A percentile compares a stretch with the other conserved stretches of the same genome.
These are phyloP conservation scores for Ephydatia muelleri DNA, from an alignment of 37 sponge, comb jelly and placozoan species.

Conservation along the genomic window DNA sequence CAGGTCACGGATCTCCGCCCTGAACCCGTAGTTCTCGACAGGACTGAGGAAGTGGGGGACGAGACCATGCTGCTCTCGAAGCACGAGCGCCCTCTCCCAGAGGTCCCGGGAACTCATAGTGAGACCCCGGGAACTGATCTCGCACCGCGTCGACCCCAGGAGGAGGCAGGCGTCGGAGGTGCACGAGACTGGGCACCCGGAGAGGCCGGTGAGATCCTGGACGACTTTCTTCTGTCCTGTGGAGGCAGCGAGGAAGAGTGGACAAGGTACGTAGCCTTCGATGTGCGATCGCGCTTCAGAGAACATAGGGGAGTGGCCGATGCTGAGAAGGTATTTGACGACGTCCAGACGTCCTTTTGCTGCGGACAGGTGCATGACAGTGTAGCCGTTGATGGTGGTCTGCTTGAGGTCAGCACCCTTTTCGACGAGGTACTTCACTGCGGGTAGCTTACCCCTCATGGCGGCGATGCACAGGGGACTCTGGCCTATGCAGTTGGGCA, in stretches of 20 bases:
- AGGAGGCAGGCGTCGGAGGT: slow-evolving; percentile 67
- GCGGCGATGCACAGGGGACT: slow-evolving; percentile 85
- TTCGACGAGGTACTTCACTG: slow-evolving; percentile 64
- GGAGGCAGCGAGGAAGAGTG: slow-evolving; percentile 82
- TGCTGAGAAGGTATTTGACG: slow-evolving; percentile 57
- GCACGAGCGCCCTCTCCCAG: slow-evolving; percentile 32
- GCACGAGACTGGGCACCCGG: slow-evolving; percentile 59
- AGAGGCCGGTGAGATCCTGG: slow-evolving; percentile 30
- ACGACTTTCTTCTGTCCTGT: slow-evolving; percentile 69
- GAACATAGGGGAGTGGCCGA: slow-evolving; percentile 60
- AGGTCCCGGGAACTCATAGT: slow-evolving; percentile 52
- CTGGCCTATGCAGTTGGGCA: slow-evolving; percentile 88
- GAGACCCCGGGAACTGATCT: slow-evolving; percentile 45
- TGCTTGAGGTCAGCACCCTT: slow-evolving; percentile 73
- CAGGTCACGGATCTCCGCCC: slow-evolving; percentile 31
- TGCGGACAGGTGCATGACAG: slow-evolving; percentile 83
- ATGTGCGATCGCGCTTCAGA: slow-evolving; percentile 29
- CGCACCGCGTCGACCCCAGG: slow-evolving; percentile 74
- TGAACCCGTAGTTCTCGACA: slow-evolving; percentile 42
- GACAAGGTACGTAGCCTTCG: slow-evolving; percentile 70
- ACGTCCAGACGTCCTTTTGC: slow-evolving; percentile 81
- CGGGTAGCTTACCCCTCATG: slow-evolving; percentile 69
- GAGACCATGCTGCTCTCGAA: slow-evolving; percentile 19
- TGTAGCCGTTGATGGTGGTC: slow-evolving; percentile 80
- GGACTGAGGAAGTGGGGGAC: slow-evolving; percentile 35